Evolutionary conservation across 2,113 vertebrate genomes (phyloP).

Genomic region (Oncorhynchus clarkii): DNA sequence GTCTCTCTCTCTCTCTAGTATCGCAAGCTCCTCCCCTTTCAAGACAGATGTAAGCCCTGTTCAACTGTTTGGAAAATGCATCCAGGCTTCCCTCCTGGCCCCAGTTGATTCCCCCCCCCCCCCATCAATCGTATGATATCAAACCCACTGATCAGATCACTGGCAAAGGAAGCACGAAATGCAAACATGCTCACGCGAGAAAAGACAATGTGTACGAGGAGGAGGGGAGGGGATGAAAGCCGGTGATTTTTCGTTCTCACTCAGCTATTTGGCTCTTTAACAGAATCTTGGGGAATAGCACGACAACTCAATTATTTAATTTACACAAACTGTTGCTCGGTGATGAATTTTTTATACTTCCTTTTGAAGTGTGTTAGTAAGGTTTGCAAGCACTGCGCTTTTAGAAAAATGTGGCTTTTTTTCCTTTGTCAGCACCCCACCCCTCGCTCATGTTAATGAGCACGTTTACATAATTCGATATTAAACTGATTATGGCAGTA

Average conservation of each 20-base stretch:
- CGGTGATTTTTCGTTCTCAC: slow-evolving; percentile 8
- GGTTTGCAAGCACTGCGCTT: slow-evolving; percentile 57
- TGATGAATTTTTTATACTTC: slow-evolving; percentile 79
- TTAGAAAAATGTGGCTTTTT: slow-evolving; percentile 5
- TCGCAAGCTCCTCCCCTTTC: too few relatives aligned
- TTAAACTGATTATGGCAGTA: too few relatives aligned
- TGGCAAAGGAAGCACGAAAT: background rate
- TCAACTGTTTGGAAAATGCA: too few relatives aligned
- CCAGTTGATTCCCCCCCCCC: background rate
- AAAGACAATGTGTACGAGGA: background rate
- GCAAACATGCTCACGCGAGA: background rate
- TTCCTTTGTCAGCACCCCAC: slow-evolving; percentile 23
- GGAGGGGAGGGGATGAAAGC: background rate
- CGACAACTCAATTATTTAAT: slow-evolving; percentile 78
- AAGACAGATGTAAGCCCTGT: too few relatives aligned
- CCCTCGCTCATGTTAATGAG: slow-evolving; percentile 9
- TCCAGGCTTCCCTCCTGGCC: background rate
- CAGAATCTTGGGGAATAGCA: slow-evolving; percentile 40
- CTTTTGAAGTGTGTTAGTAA: slow-evolving; percentile 82
- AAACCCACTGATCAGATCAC: too few relatives aligned
- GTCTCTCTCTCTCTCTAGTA: background rate
- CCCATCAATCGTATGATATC: background rate
- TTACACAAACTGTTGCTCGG: slow-evolving; percentile 79
- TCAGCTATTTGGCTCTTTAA: slow-evolving; percentile 28
- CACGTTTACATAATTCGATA: too few relatives aligned